Evolutionary conservation across 1,140 invertebrate species (phyloP), one percentile per base, ranked within the genome.

Genomic region (Hypothenemus hampei): DNA sequence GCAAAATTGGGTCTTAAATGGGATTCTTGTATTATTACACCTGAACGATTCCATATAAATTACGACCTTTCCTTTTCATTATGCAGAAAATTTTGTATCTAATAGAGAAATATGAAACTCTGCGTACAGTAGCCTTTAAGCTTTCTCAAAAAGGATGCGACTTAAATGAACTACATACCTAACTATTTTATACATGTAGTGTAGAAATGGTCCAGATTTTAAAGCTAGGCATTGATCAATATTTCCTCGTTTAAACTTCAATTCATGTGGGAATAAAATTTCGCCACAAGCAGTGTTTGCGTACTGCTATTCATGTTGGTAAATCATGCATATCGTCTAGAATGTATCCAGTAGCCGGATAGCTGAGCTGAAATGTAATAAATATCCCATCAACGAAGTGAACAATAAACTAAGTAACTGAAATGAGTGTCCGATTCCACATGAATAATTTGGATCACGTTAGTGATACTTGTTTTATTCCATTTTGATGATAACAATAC

Each of bases 251-350:
- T 37, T 16, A 16, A 37, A 37, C 35, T 16, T 11, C 15, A 8
- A 37, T 37, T 37, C 35, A 37, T 4, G 35, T 15, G 35, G 11
- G 35, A 37, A 37, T 37, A 37, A 37, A 37, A 37, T 37, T 37
- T 16, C 10, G 16, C 8, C 35, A 37, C n/a, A 37, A 37, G 35
- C 35, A 16, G 11, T 37, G 35, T 37, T 37, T 37, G 35, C 35
- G 15, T 37, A 37, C 16, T 37, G 7, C 35, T 37, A 29, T 37
- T 37, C 35, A 37, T 37, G 18, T 16, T 8, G 15, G 11, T 16
- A 37, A 37, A 15, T 37, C 35, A 37, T 37, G 35, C 35, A 37
- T 15, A 37, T 37, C 35, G n/a, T 37, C n/a, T 37, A 37, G 35
- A 15, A 37, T 37, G 35, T 37, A 37, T 37, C 18, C 35, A 37